Percentiles rank a stretch among this genome's conserved stretches.
phyloP scores from a whole-genome alignment of 2,888 invertebrate species.

The Amphimallon solstitiale region DNA sequence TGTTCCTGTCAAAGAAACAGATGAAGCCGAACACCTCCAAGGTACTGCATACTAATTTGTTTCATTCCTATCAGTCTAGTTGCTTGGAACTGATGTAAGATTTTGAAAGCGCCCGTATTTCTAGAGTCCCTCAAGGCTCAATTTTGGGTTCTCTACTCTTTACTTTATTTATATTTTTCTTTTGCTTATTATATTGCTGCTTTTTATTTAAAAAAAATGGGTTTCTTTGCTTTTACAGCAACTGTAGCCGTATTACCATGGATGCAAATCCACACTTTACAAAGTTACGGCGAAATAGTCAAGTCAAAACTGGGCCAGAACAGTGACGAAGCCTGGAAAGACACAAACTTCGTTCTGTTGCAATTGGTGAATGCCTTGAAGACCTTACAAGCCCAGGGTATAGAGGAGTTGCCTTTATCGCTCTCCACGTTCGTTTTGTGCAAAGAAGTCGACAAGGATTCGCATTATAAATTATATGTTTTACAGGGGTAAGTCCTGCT shows the following conservation, averaged over 20 bases:
- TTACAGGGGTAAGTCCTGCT: conserved; percentile 74
- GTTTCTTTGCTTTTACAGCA: too few species aligned
- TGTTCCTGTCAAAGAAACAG: conserved; percentile 65
- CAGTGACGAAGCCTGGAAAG: conserved; percentile 65
- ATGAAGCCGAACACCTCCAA: conserved; percentile 74
- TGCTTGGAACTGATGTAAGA: too few species aligned
- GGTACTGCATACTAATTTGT: conserved; percentile 62
- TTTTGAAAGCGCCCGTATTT: too few species aligned
- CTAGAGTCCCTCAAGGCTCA: too few species aligned
- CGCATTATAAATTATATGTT: conserved; percentile 75
- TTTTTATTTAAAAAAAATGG: too few species aligned
- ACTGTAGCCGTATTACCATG: conserved; percentile 80
- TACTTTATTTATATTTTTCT: conserved; percentile 36
- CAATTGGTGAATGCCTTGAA: conserved; percentile 85
- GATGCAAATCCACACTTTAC: conserved; percentile 79
- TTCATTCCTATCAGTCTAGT: too few species aligned
- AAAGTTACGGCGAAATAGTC: conserved; percentile 73
- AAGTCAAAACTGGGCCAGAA: conserved; percentile 64
- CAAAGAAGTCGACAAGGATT: conserved; percentile 72
- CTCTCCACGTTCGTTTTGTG: conserved; percentile 79
- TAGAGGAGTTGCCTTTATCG: conserved; percentile 79
- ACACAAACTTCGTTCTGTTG: conserved; percentile 80
- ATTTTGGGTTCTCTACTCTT: too few species aligned
- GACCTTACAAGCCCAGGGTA: conserved; percentile 82
- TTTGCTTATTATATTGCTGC: not conserved